phyloP scores from a whole-genome alignment of 1,140 invertebrate species.

The Dendrolimus kikuchii region DNA sequence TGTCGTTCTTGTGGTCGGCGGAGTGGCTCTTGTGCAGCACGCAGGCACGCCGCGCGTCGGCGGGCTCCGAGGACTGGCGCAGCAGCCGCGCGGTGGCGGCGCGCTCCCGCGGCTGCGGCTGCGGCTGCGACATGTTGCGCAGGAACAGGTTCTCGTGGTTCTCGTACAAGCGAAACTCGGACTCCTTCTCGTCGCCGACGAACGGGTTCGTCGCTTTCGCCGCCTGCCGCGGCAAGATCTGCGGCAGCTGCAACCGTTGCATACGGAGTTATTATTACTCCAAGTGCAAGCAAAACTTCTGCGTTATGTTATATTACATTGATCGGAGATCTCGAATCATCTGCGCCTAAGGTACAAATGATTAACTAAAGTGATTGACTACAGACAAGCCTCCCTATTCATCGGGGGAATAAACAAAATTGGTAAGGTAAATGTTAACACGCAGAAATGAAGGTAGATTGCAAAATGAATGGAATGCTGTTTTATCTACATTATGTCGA shows the following conservation, averaged over 20 bases:
- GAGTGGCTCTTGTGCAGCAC: slow-evolving; percentile 60
- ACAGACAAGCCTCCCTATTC: no score
- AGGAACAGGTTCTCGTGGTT: slow-evolving; percentile 69
- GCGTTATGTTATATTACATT: no score
- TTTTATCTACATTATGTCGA: no score
- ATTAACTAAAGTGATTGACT: no score
- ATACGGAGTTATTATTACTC: no score
- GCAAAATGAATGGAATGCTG: no score
- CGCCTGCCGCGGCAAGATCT: slow-evolving; percentile 45
- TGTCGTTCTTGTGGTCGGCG: slow-evolving; percentile 52
- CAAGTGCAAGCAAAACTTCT: no score
- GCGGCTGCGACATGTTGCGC: slow-evolving; percentile 60
- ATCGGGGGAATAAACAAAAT: no score
- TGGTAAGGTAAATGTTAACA: no score
- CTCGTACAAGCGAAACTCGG: slow-evolving; percentile 55
- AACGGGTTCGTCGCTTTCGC: slow-evolving; percentile 46
- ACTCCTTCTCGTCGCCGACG: slow-evolving; percentile 32
- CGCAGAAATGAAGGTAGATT: no score
- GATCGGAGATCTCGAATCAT: no score
- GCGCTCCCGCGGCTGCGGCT: slow-evolving; percentile 57
- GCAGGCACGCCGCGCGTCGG: slow-evolving; percentile 42
- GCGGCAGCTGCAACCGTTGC: slow-evolving; percentile 42
- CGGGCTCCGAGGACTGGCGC: slow-evolving; percentile 59
- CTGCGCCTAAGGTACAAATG: no score
- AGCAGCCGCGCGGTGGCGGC: slow-evolving; percentile 50